Conservation (phyloP, 2,888 invertebrate genomes). For the Lasioglossum villosulum region DNA sequence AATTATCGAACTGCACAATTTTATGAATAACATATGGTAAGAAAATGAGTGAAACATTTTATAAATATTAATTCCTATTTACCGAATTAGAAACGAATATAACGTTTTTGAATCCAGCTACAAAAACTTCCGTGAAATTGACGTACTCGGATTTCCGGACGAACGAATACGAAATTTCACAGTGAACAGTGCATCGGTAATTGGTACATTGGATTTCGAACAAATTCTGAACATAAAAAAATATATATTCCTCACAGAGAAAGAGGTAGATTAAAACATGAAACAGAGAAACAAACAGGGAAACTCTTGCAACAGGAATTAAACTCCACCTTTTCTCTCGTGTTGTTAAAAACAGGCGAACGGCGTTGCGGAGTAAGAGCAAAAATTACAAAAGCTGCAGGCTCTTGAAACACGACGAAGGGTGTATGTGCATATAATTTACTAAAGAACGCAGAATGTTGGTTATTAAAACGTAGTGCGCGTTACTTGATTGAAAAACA, state of each 20-base stretch:
- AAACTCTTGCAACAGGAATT: not conserved
- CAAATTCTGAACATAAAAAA: not conserved
- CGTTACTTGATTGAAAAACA: not conserved
- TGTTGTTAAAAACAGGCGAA: not conserved
- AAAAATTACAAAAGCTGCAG: not conserved
- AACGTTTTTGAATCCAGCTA: not conserved
- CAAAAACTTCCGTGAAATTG: not conserved
- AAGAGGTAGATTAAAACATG: not conserved
- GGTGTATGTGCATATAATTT: not conserved
- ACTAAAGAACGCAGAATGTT: not conserved
- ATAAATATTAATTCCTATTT: too few species aligned
- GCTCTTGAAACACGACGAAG: not conserved
- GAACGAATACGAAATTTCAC: not conserved
- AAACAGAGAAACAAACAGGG: not conserved
- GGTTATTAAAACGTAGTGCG: not conserved
- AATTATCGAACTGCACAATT: not conserved
- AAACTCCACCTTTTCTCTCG: not conserved
- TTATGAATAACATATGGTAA: not conserved
- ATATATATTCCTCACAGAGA: not conserved
- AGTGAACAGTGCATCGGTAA: not conserved
- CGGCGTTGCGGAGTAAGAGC: not conserved
- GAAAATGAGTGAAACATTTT: not conserved
- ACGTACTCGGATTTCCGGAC: not conserved
- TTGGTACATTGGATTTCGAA: not conserved
- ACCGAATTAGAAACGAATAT: not conserved